Conservation (phyloP, 2,888 invertebrate species). For the Lobophora halterata region DNA sequence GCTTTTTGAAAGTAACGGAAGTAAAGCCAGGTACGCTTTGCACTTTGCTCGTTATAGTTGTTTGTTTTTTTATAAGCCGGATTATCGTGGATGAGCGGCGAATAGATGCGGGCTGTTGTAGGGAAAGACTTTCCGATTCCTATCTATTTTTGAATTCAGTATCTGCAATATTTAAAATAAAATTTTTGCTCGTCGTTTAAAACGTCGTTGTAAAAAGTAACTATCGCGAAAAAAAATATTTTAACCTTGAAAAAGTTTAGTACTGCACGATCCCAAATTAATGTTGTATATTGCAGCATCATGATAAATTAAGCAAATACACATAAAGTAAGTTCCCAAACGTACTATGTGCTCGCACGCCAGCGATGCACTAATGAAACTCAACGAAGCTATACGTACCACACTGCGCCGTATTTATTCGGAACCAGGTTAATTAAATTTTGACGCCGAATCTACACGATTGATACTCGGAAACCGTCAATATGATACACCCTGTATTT, state of each 20-base stretch:
- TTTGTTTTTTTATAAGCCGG: conserved; percentile 28
- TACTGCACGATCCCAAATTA: too few species aligned
- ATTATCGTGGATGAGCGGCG: conserved; percentile 13
- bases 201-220: too few species aligned
- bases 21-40: conserved; percentile 19
- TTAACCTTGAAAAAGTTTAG: too few species aligned
- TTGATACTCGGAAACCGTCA: conserved; percentile 20
- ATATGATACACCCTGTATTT: conserved; percentile 25
- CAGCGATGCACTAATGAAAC: conserved; percentile 45
- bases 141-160: too few species aligned
- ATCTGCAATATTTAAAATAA: too few species aligned
- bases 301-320: conserved; percentile 11
- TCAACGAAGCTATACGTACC: conserved; percentile 37
- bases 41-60: conserved; percentile 27
- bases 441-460: conserved; percentile 44
- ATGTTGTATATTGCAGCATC: conserved; percentile 6
- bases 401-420: conserved; percentile 35
- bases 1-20: conserved; percentile 23
- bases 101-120: too few species aligned
- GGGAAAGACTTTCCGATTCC: too few species aligned
- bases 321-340: conserved; percentile 21
- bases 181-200: too few species aligned
- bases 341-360: conserved; percentile 29
- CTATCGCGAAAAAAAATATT: too few species aligned
- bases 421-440: conserved; percentile 58